A percentile compares a stretch with the other conserved stretches of the same genome.
Conservation (phyloP, 2,113 vertebrate genomes). For the Sinocyclocheilus rhinocerous region DNA sequence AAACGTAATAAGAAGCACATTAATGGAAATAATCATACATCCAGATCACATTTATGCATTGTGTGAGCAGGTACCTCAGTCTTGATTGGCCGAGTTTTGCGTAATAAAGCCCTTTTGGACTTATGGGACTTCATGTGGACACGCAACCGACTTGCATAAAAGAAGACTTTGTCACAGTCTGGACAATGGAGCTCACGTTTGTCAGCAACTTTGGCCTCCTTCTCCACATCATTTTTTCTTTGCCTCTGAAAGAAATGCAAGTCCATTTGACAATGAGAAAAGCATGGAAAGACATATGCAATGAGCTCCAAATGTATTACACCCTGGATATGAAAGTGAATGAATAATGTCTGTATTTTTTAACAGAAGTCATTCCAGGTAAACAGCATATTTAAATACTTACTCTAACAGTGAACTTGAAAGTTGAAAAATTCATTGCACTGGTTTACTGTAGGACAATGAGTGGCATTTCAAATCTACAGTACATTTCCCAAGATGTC, state of each 20-base stretch:
- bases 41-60: neutral
- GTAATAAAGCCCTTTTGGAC: neutral
- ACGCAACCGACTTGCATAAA: slow-evolving; percentile 4
- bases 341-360: neutral
- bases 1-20: neutral
- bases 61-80: slow-evolving; percentile 14
- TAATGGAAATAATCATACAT: neutral
- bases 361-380: neutral
- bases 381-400: neutral
- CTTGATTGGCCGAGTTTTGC: neutral
- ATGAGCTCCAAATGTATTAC: neutral
- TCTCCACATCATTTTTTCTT: neutral
- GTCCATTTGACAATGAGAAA: neutral
- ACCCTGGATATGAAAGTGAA: neutral
- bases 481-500: neutral
- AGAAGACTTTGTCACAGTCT: neutral
- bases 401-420: neutral
- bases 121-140: slow-evolving; percentile 42
- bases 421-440: neutral
- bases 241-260: slow-evolving; percentile 9
- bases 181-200: neutral
- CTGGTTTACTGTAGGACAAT: neutral
- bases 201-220: neutral
- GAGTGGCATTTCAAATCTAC: neutral
- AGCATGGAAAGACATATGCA: neutral